A percentile compares a stretch with the other conserved stretches of the same genome.
Conservation (phyloP, 2,888 invertebrate genomes). For the Pimpla rufipes region DNA sequence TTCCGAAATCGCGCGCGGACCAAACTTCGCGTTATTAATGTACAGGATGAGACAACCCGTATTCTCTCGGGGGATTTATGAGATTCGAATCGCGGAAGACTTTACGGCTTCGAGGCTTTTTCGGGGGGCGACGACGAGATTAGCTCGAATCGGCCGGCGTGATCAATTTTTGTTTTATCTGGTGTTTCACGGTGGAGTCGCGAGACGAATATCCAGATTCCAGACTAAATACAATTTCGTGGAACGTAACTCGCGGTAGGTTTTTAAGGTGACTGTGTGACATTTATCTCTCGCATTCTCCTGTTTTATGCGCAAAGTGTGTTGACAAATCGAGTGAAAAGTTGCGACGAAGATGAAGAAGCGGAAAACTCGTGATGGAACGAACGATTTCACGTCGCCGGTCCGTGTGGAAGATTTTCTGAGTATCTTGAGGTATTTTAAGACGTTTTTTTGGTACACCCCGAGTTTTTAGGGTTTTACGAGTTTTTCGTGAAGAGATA, state of each 20-base stretch:
- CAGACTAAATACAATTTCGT: not conserved
- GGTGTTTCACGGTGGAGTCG: not conserved
- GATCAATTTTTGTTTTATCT: not conserved
- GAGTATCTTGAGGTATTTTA: constrained; percentile 3
- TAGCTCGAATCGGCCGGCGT: not conserved
- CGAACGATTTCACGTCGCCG: not conserved
- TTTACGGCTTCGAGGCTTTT: not conserved
- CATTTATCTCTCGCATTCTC: not conserved
- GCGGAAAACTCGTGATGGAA: not conserved
- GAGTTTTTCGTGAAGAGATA: not conserved
- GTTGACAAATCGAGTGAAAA: not conserved
- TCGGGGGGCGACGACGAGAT: not conserved
- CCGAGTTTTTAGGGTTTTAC: not conserved
- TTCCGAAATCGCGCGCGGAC: constrained; percentile 1
- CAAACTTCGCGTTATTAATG: not conserved
- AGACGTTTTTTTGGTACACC: not conserved
- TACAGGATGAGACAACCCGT: not conserved
- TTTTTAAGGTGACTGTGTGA: not conserved
- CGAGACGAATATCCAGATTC: not conserved
- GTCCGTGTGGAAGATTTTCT: not conserved
- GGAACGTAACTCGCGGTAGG: not conserved
- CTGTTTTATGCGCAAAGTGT: not conserved
- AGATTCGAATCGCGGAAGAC: not conserved
- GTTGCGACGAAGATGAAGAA: not conserved
- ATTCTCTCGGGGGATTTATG: not conserved